These are phyloP conservation scores for Mesorhabditis belari DNA, from an alignment of 2,888 invertebrate genomes.

Conservation along the genomic window DNA sequence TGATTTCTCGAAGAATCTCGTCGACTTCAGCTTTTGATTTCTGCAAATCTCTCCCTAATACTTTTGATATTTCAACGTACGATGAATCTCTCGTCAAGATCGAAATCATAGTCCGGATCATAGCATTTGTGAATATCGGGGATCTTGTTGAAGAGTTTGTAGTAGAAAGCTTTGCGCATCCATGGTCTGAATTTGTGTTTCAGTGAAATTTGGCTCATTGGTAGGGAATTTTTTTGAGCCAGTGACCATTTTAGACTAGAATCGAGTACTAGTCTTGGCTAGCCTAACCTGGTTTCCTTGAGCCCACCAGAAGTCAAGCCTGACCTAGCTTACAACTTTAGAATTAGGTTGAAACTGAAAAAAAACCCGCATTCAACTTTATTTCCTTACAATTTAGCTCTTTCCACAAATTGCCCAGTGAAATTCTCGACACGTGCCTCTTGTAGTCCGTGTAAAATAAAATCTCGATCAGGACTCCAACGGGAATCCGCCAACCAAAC, in stretches of 20 bases:
- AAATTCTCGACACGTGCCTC: background rate
- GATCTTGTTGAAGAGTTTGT: background rate
- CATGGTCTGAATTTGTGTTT: background rate
- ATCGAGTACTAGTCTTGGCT: too few species aligned
- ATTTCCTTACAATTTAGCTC: background rate
- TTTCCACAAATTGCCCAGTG: background rate
- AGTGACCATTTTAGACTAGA: too few species aligned
- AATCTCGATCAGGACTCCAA: conserved; percentile 34
- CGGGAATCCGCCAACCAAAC: conserved; percentile 36
- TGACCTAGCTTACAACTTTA: too few species aligned
- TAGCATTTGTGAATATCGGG: background rate
- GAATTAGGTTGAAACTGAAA: too few species aligned
- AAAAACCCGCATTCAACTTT: too few species aligned
- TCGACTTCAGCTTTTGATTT: background rate
- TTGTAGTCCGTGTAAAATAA: conserved; percentile 39
- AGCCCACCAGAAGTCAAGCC: too few species aligned
- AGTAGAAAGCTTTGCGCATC: background rate
- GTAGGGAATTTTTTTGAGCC: too few species aligned
- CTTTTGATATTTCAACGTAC: background rate
- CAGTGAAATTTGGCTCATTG: too few species aligned
- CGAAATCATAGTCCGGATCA: background rate
- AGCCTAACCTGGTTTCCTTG: too few species aligned
- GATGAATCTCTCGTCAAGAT: background rate
- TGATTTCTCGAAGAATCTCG: background rate
- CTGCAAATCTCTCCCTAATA: background rate